A percentile compares a stretch with the other conserved stretches of the same genome.
phyloP scores from a whole-genome alignment of 37 sponge, comb jelly and placozoan genomes.

The Axinella damicornis region DNA sequence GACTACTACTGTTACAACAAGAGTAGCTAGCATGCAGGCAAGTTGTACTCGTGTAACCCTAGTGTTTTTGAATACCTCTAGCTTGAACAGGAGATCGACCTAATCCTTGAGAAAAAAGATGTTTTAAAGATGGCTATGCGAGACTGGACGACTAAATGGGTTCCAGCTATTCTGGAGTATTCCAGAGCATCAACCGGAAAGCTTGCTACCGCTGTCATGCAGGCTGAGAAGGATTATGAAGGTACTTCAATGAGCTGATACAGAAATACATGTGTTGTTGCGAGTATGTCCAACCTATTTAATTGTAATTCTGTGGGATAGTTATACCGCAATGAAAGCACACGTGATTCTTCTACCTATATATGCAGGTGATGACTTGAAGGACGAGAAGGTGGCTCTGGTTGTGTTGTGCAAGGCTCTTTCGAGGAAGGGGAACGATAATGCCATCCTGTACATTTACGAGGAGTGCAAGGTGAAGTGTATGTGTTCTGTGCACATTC shows the following conservation, averaged over 20 bases:
- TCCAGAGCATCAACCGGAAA: neutral
- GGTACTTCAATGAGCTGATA: neutral
- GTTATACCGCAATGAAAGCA: neutral
- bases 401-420: conserved; percentile 8
- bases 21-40: neutral
- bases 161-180: conserved; percentile 32
- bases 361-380: neutral
- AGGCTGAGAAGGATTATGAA: conserved; percentile 11
- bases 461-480: neutral
- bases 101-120: conserved; percentile 8
- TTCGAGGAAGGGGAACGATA: neutral
- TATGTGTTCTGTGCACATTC: neutral
- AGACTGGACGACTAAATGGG: conserved; percentile 7
- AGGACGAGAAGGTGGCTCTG: conserved; percentile 9
- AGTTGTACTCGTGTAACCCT: neutral
- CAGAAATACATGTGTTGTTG: neutral
- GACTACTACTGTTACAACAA: neutral
- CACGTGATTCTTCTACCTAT: too few relatives aligned
- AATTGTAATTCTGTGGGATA: neutral
- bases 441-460: neutral
- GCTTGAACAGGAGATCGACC: conserved; percentile 30
- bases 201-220: neutral
- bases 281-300: neutral
- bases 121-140: neutral
- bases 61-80: neutral